phyloP scores from a whole-genome alignment of 2,888 invertebrate species.

The Creontiades dilutus region DNA sequence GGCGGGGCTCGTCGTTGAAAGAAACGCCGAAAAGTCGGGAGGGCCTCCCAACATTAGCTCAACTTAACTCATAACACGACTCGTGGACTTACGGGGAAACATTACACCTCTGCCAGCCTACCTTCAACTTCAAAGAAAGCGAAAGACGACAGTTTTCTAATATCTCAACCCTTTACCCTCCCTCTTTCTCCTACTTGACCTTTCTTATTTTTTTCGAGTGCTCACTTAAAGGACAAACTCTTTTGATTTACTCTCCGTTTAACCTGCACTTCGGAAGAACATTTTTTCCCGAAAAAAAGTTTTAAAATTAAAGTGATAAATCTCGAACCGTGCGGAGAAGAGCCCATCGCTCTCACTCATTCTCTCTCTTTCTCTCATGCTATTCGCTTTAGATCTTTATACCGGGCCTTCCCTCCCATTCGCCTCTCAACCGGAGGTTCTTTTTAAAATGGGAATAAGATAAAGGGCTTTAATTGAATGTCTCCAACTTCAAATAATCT shows the following conservation, averaged over 20 bases:
- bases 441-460: not conserved
- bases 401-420: too few relatives aligned
- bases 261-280: constrained; percentile 58
- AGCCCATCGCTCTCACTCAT: not conserved
- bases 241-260: constrained; percentile 63
- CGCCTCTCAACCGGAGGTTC: not conserved
- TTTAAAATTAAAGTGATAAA: constrained; percentile 67
- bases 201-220: constrained; percentile 9
- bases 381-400: not conserved
- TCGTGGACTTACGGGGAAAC: not conserved
- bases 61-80: constrained; percentile 36
- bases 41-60: not conserved
- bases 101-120: not conserved
- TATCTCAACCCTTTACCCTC: constrained; percentile 43
- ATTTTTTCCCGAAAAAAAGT: constrained; percentile 58
- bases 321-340: constrained; percentile 47
- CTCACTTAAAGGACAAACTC: constrained; percentile 57
- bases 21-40: not conserved
- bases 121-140: constrained; percentile 12
- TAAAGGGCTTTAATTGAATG: not conserved
- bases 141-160: constrained; percentile 52
- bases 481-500: not conserved
- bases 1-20: not conserved
- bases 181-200: not conserved
- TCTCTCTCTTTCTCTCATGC: not conserved